phyloP scores from a whole-genome alignment of 2,888 invertebrate genomes.

The Eugnorisma glareosa region DNA sequence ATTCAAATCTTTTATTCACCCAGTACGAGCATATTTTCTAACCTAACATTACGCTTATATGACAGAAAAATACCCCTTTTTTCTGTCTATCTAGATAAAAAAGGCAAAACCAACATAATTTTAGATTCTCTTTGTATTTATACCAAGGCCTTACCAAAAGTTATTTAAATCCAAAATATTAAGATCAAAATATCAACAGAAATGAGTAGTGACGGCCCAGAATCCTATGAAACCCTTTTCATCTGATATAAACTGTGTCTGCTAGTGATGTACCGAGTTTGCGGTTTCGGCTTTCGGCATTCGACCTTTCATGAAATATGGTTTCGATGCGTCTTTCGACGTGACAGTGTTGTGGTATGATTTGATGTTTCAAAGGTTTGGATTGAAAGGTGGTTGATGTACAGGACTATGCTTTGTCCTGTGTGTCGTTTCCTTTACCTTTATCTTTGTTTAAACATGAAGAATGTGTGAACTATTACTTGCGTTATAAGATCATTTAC shows the following conservation, averaged over 20 bases:
- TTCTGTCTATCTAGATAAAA: background rate
- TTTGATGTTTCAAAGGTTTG: background rate
- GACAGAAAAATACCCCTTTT: background rate
- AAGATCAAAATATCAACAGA: conserved; percentile 57
- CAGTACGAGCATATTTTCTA: background rate
- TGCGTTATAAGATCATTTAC: background rate
- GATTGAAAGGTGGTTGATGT: background rate
- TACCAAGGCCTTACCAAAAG: conserved; percentile 3
- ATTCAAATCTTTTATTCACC: background rate
- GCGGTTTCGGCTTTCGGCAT: conserved; percentile 46
- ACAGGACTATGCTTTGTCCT: background rate
- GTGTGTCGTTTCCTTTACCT: no score
- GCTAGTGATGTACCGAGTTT: conserved; percentile 48
- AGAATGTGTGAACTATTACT: background rate
- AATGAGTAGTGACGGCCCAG: conserved; percentile 60
- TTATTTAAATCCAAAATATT: conserved; percentile 55
- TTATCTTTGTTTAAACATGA: background rate
- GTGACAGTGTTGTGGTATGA: background rate
- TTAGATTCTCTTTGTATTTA: conserved; percentile 31
- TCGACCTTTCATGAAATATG: conserved; percentile 30
- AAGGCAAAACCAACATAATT: background rate
- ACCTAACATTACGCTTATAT: background rate
- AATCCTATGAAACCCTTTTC: conserved; percentile 64
- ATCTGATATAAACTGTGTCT: conserved; percentile 55
- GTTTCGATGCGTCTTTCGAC: background rate